phyloP scores from a whole-genome alignment of 2,888 invertebrate genomes.

The Melanostoma scalare region DNA sequence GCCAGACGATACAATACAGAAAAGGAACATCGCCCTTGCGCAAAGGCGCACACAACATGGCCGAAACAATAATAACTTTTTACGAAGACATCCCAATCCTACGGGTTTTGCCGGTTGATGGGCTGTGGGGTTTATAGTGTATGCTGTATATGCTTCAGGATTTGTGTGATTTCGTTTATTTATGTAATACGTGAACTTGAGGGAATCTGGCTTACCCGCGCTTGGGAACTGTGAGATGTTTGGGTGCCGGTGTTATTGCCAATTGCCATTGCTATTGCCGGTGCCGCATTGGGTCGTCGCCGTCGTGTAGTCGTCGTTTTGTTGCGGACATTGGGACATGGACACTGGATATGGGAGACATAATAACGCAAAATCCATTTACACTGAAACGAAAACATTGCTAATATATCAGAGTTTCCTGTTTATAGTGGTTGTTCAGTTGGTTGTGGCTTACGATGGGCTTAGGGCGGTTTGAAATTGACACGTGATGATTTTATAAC shows the following conservation, averaged over 20 bases:
- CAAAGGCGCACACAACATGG: constrained; percentile 59
- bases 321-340: constrained; percentile 7
- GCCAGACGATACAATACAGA: constrained; percentile 23
- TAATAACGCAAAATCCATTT: constrained; percentile 69
- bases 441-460: constrained; percentile 32
- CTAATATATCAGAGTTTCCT: constrained; percentile 70
- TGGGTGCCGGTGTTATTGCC: background rate
- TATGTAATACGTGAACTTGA: constrained; percentile 68
- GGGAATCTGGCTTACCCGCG: constrained; percentile 68
- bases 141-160: constrained; percentile 37
- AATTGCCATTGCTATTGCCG: no score
- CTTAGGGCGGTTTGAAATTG: constrained; percentile 70
- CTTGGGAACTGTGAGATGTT: constrained; percentile 46
- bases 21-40: constrained; percentile 38
- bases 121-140: background rate
- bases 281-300: constrained; percentile 23
- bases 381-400: constrained; percentile 71
- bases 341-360: constrained; percentile 35
- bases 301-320: background rate
- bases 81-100: constrained; percentile 60
- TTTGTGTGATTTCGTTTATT: constrained; percentile 68
- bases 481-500: constrained; percentile 74
- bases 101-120: constrained; percentile 24
- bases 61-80: constrained; percentile 69
- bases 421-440: constrained; percentile 19